Evolutionary conservation across 2,113 vertebrate species (phyloP).

Genomic region (Aleadryas rufinucha): DNA sequence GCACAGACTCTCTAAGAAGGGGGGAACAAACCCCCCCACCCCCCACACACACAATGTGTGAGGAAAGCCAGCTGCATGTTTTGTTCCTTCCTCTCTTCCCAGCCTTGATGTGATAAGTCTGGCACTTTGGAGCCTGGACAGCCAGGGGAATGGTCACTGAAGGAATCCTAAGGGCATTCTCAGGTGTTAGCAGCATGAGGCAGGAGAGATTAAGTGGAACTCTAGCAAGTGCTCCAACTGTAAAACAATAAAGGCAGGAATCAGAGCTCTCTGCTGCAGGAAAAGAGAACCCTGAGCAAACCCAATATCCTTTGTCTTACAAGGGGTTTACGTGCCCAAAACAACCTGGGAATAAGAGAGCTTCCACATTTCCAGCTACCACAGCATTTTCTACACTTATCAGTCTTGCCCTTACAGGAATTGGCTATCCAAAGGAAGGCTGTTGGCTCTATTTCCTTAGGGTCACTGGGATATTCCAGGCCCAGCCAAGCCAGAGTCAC

Average conservation of each 20-base stretch:
- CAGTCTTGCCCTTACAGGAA: not conserved
- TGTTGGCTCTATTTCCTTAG: not conserved
- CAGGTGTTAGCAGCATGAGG: not conserved
- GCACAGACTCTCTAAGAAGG: not conserved
- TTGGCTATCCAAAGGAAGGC: not conserved
- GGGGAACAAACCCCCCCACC: rapidly evolving
- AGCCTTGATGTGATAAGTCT: not conserved
- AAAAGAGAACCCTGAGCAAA: not conserved
- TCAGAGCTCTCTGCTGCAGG: not conserved
- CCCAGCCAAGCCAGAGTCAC: not conserved
- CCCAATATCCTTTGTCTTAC: not conserved
- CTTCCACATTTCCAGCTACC: not conserved
- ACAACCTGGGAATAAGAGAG: not conserved
- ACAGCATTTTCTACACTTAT: not conserved
- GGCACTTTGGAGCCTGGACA: not conserved
- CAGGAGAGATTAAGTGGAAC: not conserved
- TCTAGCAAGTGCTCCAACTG: not conserved
- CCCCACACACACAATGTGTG: too few relatives aligned
- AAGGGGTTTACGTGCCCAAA: not conserved
- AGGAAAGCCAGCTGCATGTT: not conserved
- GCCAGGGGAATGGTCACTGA: not conserved
- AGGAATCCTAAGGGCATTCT: not conserved
- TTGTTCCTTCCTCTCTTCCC: not conserved
- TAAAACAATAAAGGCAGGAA: not conserved
- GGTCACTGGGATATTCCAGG: not conserved